A percentile compares a stretch with the other conserved stretches of the same genome.
phyloP scores from a whole-genome alignment of 2,888 invertebrate species.

The Ophion slaviceki region DNA sequence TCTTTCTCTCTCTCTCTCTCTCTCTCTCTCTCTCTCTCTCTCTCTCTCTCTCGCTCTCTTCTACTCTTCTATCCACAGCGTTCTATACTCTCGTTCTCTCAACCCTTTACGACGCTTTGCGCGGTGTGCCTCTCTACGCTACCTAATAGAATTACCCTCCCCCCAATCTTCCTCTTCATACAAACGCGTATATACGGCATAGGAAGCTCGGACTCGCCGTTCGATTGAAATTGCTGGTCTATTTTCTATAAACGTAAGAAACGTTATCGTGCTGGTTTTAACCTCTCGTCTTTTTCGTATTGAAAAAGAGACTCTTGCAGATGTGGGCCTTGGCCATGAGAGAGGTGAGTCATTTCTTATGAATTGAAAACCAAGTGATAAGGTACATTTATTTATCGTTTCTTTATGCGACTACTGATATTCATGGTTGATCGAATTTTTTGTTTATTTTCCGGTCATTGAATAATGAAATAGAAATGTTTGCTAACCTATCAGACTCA shows the following conservation, averaged over 20 bases:
- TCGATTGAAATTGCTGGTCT: constrained; percentile 80
- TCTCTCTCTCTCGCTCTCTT: constrained; percentile 36
- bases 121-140: constrained; percentile 69
- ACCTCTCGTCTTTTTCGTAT: not conserved
- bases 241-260: constrained; percentile 31
- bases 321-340: not conserved
- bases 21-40: constrained; percentile 64
- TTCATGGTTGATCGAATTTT: not conserved
- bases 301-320: not conserved
- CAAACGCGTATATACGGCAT: constrained; percentile 24
- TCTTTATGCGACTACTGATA: not conserved
- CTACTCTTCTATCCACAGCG: constrained; percentile 33
- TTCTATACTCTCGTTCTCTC: constrained; percentile 68
- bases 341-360: not conserved
- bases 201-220: constrained; percentile 54
- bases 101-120: constrained; percentile 83
- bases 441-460: too few species aligned
- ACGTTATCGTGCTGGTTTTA: not conserved
- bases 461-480: too few species aligned
- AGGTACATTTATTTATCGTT: not conserved
- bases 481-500: too few species aligned
- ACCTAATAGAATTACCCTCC: constrained; percentile 83
- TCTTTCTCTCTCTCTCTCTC: constrained; percentile 72
- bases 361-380: not conserved
- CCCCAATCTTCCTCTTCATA: constrained; percentile 59